Base-by-base conservation (phyloP, 2,888 invertebrate species). In the Diplolepis rosae region DNA sequence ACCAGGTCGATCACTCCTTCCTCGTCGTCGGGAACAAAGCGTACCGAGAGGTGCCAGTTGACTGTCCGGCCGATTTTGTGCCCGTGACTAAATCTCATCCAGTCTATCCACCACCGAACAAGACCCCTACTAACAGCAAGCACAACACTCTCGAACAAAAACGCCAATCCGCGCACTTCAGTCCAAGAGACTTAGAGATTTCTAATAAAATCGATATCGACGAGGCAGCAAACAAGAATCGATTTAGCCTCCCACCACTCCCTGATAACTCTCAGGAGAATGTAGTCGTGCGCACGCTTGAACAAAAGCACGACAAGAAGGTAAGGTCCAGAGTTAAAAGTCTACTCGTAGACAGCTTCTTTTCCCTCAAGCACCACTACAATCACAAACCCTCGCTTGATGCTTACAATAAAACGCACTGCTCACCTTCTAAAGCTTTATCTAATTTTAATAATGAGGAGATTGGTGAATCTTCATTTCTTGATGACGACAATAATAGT, bases 251-350 rank as follows among this genome's bases (percentile, higher is more conserved):
- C 66, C 45, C 65, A 22, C 70, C 45, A 42, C 11, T 50, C 42
- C 28, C 69, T 67, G 73, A 73, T 77, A 75, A 61, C 52, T 69
- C 66, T 52, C 73, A 61, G 65, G 68, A 70, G 68, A 54, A 67
- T 65, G 72, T 71, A 70, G 68, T 71, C 68, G 70, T 75, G 72
- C 72, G 73, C 70, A 28, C 71, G 65, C 51, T 71, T 65, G 70
- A 76, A 52, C 75, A 69, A 67, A 76, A 73, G 66, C 79, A 77
- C 75, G 79, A 82, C 71, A 84, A 80, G 73, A 88, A 88, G 88
- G 88, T 88, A 88, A 86, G 87, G 83, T 83, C 85, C 79, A 84
- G 81, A 82, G 83, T 87, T 76, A 85, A 85, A 82, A 85, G 84
- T 80, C 81, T 86, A 71, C 79, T 88, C 74, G 72, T 78, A 82